Evolutionary conservation across 2,888 invertebrate species (phyloP).

Genomic region (Sicus ferrugineus): DNA sequence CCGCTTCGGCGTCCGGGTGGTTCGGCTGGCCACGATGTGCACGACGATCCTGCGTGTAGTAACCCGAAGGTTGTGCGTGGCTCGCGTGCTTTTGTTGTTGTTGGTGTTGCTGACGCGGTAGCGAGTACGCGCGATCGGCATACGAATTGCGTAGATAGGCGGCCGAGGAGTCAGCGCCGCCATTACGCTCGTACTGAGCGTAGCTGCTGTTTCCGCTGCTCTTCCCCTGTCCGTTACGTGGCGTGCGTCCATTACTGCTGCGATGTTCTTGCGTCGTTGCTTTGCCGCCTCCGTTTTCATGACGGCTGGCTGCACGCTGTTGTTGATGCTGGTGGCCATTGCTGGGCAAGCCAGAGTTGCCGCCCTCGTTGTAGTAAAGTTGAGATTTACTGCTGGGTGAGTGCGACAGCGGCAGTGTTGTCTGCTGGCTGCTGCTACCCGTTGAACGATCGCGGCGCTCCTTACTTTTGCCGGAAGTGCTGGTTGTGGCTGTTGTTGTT

Average conservation of each 20-base stretch:
- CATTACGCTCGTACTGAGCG: slow-evolving; percentile 44
- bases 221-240: slow-evolving; percentile 37
- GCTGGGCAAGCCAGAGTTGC: slow-evolving; percentile 40
- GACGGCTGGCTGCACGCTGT: slow-evolving; percentile 32
- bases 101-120: slow-evolving; percentile 71
- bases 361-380: slow-evolving; percentile 57
- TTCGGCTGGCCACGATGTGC: slow-evolving; percentile 50
- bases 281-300: slow-evolving; percentile 33
- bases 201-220: slow-evolving; percentile 40
- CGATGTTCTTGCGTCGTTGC: slow-evolving; percentile 40
- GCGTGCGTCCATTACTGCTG: slow-evolving; percentile 40
- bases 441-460: slow-evolving; percentile 47
- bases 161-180: slow-evolving; percentile 34
- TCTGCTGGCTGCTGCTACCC: slow-evolving; percentile 61
- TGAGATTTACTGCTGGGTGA: slow-evolving; percentile 63
- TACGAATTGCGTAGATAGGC: slow-evolving; percentile 57
- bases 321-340: slow-evolving; percentile 34
- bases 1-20: slow-evolving; percentile 18
- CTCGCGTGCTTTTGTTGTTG: slow-evolving; percentile 53
- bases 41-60: slow-evolving; percentile 68
- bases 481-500: slow-evolving; percentile 42
- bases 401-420: slow-evolving; percentile 64
- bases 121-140: slow-evolving; percentile 75
- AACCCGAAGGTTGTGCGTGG: slow-evolving; percentile 60
- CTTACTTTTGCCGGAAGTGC: slow-evolving; percentile 40